These are phyloP conservation scores for Phalacrocorax carbo DNA, from an alignment of 2,113 vertebrate species.

Conservation along the genomic window DNA sequence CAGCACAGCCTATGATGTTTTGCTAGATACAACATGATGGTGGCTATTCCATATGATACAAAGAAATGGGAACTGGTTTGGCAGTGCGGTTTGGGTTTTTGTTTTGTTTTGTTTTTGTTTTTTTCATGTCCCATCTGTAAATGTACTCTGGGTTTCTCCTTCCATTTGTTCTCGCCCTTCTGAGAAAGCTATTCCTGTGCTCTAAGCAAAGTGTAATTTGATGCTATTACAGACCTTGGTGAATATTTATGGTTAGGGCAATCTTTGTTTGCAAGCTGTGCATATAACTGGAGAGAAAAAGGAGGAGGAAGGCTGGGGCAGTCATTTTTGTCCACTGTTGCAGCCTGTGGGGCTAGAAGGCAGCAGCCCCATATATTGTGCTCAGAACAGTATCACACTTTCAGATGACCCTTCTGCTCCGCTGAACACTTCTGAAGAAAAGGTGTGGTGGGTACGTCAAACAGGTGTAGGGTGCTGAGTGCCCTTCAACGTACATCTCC, in stretches of 20 bases:
- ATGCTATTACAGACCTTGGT: not conserved
- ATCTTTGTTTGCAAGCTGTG: not conserved
- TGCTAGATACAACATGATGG: not conserved
- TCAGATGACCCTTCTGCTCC: not conserved
- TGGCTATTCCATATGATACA: not conserved
- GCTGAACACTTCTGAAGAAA: not conserved
- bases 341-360: not conserved
- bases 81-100: not conserved
- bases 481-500: not conserved
- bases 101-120: too few relatives aligned
- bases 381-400: not conserved
- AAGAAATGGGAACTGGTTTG: not conserved
- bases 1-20: not conserved
- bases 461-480: not conserved
- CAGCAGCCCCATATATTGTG: rapidly evolving
- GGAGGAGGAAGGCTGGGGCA: not conserved
- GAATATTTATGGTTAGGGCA: not conserved
- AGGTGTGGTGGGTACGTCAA: not conserved
- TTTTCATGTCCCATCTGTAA: not conserved
- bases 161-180: not conserved
- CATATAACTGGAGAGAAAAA: not conserved
- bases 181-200: not conserved
- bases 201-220: not conserved
- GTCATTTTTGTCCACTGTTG: not conserved
- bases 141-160: not conserved